Conservation (phyloP, 2,888 invertebrate species). For the Elegia similella region DNA sequence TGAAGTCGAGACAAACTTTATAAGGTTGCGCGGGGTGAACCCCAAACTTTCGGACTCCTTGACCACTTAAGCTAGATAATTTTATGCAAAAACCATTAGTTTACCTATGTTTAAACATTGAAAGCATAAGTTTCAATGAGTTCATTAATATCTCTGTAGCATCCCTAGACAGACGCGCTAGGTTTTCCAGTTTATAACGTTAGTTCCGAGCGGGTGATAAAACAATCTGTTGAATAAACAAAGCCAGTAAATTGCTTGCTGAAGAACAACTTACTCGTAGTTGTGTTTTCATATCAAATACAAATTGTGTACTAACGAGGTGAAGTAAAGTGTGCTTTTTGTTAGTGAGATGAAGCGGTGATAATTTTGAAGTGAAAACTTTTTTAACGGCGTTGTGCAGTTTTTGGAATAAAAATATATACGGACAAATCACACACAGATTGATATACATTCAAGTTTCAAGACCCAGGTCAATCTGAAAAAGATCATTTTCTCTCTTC, state of each 20-base stretch:
- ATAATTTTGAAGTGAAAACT: too few species aligned
- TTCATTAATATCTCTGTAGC: neutral
- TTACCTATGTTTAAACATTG: neutral
- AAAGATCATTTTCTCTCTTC: too few species aligned
- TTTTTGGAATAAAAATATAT: too few species aligned
- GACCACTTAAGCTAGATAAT: too few species aligned
- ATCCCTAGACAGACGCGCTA: conserved; percentile 2
- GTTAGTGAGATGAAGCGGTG: neutral
- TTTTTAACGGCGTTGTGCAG: too few species aligned
- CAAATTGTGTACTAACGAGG: neutral
- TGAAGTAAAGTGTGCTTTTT: neutral
- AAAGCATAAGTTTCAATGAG: neutral
- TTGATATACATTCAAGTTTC: too few species aligned
- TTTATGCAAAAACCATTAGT: too few species aligned
- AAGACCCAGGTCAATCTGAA: too few species aligned
- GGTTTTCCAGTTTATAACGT: conserved; percentile 14
- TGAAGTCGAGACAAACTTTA: too few species aligned
- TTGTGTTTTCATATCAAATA: neutral
- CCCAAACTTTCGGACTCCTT: too few species aligned
- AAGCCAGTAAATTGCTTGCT: conserved; percentile 2
- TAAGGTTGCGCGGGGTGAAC: too few species aligned
- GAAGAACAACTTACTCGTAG: conserved; percentile 8
- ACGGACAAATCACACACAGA: too few species aligned
- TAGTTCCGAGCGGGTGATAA: conserved; percentile 14
- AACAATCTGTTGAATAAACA: conserved; percentile 9